Evolutionary conservation across 2,888 invertebrate genomes (phyloP).

Genomic region (Polydrusus tereticollis): DNA sequence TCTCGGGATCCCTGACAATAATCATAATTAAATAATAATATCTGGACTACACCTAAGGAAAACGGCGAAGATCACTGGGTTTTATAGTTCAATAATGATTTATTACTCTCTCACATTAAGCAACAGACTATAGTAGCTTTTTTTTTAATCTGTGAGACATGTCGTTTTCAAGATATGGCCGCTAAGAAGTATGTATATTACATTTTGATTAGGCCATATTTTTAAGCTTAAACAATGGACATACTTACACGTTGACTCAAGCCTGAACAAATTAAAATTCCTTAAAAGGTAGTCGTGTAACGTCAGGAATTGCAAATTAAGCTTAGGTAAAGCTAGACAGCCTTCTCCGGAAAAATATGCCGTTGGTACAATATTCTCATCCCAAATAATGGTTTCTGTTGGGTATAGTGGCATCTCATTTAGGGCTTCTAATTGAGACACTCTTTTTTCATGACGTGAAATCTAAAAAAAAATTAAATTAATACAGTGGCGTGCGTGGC

Average conservation of each 20-base stretch:
- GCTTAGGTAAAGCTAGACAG: slow-evolving; percentile 94
- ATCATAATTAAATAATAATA: too few species aligned
- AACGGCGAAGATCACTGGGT: too few species aligned
- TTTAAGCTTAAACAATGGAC: neutral
- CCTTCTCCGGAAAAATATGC: slow-evolving; percentile 98
- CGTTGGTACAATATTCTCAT: slow-evolving; percentile 98
- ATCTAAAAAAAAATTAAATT: slow-evolving; percentile 68
- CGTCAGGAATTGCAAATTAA: slow-evolving; percentile 98
- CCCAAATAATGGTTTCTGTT: slow-evolving; percentile 98
- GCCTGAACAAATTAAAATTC: slow-evolving; percentile 96
- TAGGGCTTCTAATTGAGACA: slow-evolving; percentile 92
- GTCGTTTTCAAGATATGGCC: too few species aligned
- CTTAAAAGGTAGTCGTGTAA: slow-evolving; percentile 97
- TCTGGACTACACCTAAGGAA: too few species aligned
- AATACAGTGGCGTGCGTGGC: too few species aligned
- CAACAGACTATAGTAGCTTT: too few species aligned
- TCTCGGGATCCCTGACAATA: too few species aligned
- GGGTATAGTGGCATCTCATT: slow-evolving; percentile 99
- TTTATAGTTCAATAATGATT: too few species aligned
- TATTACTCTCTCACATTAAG: too few species aligned
- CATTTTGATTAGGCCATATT: too few species aligned
- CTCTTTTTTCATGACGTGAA: slow-evolving; percentile 87
- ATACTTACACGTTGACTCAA: slow-evolving; percentile 95
- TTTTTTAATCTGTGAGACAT: too few species aligned
- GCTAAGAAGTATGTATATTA: too few species aligned